A percentile compares a stretch with the other conserved stretches of the same genome.
These are phyloP conservation scores for Peromyscus aztecus DNA, from an alignment of 2,797 vertebrate species.

Conservation along the genomic window DNA sequence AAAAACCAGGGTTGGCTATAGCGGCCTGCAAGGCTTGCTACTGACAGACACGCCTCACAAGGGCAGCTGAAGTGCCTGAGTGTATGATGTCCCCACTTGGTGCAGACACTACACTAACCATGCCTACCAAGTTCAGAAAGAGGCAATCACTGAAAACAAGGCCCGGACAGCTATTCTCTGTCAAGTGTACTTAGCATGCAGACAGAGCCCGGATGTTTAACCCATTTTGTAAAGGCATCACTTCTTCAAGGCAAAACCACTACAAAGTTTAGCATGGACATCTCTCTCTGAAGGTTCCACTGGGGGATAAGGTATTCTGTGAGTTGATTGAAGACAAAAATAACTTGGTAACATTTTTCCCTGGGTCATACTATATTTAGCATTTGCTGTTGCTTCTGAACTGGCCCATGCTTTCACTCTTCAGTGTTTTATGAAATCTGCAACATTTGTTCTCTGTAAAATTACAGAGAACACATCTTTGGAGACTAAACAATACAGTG, in stretches of 20 bases:
- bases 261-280: not conserved
- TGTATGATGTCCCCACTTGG: not conserved
- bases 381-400: not conserved
- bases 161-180: too few relatives aligned
- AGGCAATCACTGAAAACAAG: too few relatives aligned
- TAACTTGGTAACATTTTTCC: not conserved
- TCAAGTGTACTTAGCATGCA: not conserved
- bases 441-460: not conserved
- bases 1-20: not conserved
- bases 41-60: not conserved
- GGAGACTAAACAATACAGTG: not conserved
- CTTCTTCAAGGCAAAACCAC: not conserved
- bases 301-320: not conserved
- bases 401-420: not conserved
- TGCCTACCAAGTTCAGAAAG: not conserved
- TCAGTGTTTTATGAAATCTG: not conserved
- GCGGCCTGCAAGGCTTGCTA: not conserved
- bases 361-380: not conserved
- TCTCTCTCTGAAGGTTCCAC: slow-evolving; percentile 7
- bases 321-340: not conserved
- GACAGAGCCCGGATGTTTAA: not conserved
- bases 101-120: not conserved
- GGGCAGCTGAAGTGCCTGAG: not conserved
- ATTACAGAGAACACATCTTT: not conserved
- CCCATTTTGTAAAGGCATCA: not conserved